Conservation (phyloP, 2,113 vertebrate genomes). For the Terrapene triunguis region DNA sequence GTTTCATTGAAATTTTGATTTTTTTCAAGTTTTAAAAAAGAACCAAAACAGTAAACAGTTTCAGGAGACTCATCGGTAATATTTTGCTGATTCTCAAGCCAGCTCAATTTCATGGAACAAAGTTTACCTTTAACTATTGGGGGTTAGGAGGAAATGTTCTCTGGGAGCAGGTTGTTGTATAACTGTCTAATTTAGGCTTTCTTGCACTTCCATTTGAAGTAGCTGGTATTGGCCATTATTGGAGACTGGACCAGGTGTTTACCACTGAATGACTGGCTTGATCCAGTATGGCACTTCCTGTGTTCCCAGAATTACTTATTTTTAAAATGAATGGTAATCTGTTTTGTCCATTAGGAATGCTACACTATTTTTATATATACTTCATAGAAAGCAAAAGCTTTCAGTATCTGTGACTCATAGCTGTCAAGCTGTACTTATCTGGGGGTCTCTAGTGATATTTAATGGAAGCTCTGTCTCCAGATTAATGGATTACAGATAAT, state of each 20-base stretch:
- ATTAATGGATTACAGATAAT: neutral
- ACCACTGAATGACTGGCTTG: neutral
- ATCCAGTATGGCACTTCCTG: neutral
- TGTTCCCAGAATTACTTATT: neutral
- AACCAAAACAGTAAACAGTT: neutral
- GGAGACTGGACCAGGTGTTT: neutral
- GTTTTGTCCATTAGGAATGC: neutral
- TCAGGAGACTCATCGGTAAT: neutral
- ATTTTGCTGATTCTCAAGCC: neutral
- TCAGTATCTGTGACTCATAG: neutral
- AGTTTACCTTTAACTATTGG: neutral
- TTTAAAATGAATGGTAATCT: neutral
- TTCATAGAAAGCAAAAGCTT: neutral
- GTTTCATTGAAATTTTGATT: neutral
- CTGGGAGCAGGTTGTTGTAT: neutral
- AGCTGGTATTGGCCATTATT: neutral
- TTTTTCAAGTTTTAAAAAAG: neutral
- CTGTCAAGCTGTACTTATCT: neutral
- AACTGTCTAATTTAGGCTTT: neutral
- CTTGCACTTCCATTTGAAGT: neutral
- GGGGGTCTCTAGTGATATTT: neutral
- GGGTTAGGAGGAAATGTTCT: neutral
- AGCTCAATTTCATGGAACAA: neutral
- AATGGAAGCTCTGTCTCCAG: neutral
- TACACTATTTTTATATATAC: neutral